Conservation (phyloP, 2,888 invertebrate genomes). For the Gasteruption jaculator region DNA sequence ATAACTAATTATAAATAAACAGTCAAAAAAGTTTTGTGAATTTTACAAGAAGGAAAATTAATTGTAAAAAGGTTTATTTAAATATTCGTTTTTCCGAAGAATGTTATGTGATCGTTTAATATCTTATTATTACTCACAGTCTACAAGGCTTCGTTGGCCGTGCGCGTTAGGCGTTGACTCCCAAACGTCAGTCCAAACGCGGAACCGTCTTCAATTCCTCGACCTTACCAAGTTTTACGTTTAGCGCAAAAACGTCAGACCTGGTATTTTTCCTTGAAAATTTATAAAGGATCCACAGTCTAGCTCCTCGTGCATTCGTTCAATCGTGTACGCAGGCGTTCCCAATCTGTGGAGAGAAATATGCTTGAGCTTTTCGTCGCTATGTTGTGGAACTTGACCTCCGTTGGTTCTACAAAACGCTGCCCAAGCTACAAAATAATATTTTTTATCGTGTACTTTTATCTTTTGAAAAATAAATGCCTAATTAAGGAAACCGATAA, state of each 20-base stretch:
- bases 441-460: neutral
- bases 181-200: neutral
- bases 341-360: slow-evolving; percentile 30
- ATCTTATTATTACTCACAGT: neutral
- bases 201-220: too few species aligned
- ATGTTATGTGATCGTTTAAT: neutral
- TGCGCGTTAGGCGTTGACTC: slow-evolving; percentile 6
- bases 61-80: slow-evolving; percentile 2
- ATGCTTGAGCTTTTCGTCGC: slow-evolving; percentile 22
- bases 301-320: slow-evolving; percentile 28
- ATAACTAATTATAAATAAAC: too few species aligned
- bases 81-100: neutral
- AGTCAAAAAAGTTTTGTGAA: neutral
- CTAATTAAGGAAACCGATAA: too few species aligned
- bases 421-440: slow-evolving; percentile 20
- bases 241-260: too few species aligned
- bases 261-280: slow-evolving; percentile 2
- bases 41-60: too few species aligned
- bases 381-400: slow-evolving; percentile 26
- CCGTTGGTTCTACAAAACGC: slow-evolving; percentile 23
- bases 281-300: slow-evolving; percentile 24
- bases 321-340: slow-evolving; percentile 27
- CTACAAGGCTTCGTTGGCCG: slow-evolving; percentile 12
- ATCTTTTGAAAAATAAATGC: neutral
- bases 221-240: too few species aligned